Percentiles rank a stretch among this genome's conserved stretches.
Evolutionary conservation across 1,140 invertebrate species (phyloP).

Genomic region (Drosophila equinoxialis): DNA sequence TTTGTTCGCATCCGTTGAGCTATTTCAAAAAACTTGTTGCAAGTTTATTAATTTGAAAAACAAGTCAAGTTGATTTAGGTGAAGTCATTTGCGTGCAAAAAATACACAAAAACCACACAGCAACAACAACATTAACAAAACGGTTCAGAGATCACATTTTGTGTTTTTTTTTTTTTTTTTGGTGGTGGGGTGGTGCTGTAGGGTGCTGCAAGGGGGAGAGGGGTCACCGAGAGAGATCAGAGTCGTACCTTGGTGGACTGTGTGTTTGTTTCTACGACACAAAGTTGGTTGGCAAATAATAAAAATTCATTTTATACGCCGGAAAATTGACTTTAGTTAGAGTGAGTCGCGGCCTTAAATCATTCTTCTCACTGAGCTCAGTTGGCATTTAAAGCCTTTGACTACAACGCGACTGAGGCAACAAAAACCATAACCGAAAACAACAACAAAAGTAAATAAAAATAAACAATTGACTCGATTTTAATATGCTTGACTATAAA

Average conservation of each 20-base stretch:
- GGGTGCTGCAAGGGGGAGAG: constrained; percentile 22
- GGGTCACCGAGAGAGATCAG: constrained; percentile 19
- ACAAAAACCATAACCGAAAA: background rate
- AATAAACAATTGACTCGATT: constrained; percentile 1
- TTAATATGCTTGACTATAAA: constrained; percentile 9
- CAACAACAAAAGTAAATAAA: background rate
- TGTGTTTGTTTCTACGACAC: constrained; percentile 9
- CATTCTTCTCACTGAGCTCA: constrained; percentile 34
- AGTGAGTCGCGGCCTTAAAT: constrained; percentile 39
- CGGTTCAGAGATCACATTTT: constrained; percentile 57
- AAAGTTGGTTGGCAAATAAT: constrained; percentile 31
- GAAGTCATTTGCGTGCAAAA: constrained; percentile 72
- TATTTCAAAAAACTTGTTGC: constrained; percentile 63
- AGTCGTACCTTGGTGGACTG: constrained; percentile 15
- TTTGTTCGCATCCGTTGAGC: constrained; percentile 56
- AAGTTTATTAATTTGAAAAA: constrained; percentile 62
- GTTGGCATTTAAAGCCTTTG: constrained; percentile 52
- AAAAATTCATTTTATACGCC: constrained; percentile 58
- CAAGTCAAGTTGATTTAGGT: constrained; percentile 69
- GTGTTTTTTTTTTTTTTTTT: background rate
- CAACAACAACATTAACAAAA: constrained; percentile 38
- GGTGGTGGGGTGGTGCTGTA: constrained; percentile 20
- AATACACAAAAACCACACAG: constrained; percentile 39
- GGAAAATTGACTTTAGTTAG: constrained; percentile 49
- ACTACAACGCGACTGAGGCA: constrained; percentile 9